Base-by-base conservation (phyloP, 2,113 vertebrate genomes). In the Girardinichthys multiradiatus region DNA sequence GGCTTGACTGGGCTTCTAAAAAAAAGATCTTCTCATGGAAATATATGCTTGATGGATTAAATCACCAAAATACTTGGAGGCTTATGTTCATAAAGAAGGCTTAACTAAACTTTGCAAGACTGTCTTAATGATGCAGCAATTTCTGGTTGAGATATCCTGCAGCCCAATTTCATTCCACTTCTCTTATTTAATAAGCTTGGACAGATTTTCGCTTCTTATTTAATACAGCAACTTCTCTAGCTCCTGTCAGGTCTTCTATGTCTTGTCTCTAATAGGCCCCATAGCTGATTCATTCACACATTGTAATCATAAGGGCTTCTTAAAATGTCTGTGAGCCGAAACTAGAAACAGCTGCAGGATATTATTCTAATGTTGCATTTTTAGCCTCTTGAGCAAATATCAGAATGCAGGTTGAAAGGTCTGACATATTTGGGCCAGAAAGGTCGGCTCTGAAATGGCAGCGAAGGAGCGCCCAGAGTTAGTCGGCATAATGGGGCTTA, bases 351-450 rank as follows among this genome's bases (percentile, higher is more conserved):
- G 69, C 90, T 27, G 21, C 30, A 4, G 66, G 83, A 67, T 24
- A 33, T 72, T 64, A 39, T 77, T 76, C 74, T 67, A 54, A 70
- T 82, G 74, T 73, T 54, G 48, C 74, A 21, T 60, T 74, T 81
- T 85, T 59, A 66, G 57, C 60, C 64, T 81, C 65, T 10, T 1
- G 61, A 64, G 59, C 28, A 79, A 73, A 70, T 17, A 39, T 45
- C 62, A 76, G 28, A 72, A 72, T 84, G 68, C 74, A 72, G 62
- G 67, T 64, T 87, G 73, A 66, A 62, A 72, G 72, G 62, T 64
- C 66, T 87, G 89, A 90, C 87, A 81, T 84, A 92, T 89, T 85
- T 81, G 51, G 85, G 89, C 65, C 87, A 86, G 58, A 69, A 77
- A 77, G 76, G 84, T 82, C 85, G 79, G 70, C 57, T 68, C 80